Evolutionary conservation across 2,113 vertebrate genomes (phyloP).

Genomic region (Nothoprocta pentlandii): DNA sequence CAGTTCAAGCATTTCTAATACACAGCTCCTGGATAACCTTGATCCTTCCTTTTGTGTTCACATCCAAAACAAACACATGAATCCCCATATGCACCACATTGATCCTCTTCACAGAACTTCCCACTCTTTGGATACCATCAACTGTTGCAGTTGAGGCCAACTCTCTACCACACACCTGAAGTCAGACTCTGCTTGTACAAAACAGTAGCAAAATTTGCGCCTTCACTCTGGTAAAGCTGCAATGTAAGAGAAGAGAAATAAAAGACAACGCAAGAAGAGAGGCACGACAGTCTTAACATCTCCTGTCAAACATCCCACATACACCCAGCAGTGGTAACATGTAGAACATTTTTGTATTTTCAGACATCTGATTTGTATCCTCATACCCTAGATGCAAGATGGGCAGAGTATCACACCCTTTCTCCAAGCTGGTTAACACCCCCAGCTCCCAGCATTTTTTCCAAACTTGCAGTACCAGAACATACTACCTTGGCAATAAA

Average conservation of each 20-base stretch:
- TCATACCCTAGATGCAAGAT: not conserved
- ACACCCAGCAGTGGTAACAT: not conserved
- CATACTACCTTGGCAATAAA: not conserved
- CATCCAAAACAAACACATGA: constrained; percentile 23
- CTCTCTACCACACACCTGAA: not conserved
- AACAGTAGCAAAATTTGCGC: not conserved
- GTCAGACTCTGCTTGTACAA: not conserved
- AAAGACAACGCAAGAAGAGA: not conserved
- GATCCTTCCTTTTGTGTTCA: not conserved
- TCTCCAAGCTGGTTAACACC: not conserved
- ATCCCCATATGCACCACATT: not conserved
- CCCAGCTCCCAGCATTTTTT: not conserved
- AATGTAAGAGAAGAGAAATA: not conserved
- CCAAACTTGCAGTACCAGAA: constrained; percentile 16
- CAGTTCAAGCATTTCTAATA: not conserved
- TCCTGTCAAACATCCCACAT: not conserved
- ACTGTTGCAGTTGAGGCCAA: not conserved
- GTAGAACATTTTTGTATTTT: not conserved
- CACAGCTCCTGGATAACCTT: not conserved
- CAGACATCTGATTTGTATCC: not conserved
- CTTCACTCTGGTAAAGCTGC: not conserved
- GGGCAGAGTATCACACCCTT: not conserved
- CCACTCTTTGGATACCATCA: not conserved
- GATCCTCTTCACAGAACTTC: not conserved
- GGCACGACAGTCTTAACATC: not conserved